phyloP scores from a whole-genome alignment of 2,113 vertebrate species.

The Oncorhynchus clarkii region DNA sequence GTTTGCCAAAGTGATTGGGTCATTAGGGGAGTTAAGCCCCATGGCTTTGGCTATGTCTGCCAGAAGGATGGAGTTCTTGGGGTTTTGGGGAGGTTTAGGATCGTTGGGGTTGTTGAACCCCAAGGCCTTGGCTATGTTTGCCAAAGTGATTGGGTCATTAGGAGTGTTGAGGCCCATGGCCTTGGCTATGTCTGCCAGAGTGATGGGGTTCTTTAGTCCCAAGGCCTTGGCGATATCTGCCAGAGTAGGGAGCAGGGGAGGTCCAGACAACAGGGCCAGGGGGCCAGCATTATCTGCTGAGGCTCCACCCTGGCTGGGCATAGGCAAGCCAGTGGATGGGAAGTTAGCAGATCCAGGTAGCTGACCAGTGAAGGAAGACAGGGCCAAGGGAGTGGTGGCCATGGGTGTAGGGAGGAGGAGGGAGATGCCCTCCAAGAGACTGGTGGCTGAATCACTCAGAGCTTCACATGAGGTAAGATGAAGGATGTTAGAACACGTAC shows the following conservation, averaged over 20 bases:
- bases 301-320: conserved; percentile 6
- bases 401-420: background rate
- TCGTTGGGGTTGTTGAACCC: no score
- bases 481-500: background rate
- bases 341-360: background rate
- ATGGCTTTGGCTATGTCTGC: no score
- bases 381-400: background rate
- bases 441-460: background rate
- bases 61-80: no score
- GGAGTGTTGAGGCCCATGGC: no score
- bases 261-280: conserved; percentile 13
- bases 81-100: no score
- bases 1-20: no score
- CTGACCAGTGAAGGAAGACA: conserved; percentile 2
- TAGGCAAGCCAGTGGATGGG: conserved; percentile 1
- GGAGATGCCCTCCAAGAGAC: background rate
- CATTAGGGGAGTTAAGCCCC: no score
- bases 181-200: background rate
- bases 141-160: no score
- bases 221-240: background rate
- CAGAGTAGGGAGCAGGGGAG: background rate
- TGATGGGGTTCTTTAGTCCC: background rate
- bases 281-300: conserved; percentile 8
- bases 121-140: no score
- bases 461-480: background rate